Conservation (phyloP, 2,113 vertebrate species). For the Dipodomys spectabilis region DNA sequence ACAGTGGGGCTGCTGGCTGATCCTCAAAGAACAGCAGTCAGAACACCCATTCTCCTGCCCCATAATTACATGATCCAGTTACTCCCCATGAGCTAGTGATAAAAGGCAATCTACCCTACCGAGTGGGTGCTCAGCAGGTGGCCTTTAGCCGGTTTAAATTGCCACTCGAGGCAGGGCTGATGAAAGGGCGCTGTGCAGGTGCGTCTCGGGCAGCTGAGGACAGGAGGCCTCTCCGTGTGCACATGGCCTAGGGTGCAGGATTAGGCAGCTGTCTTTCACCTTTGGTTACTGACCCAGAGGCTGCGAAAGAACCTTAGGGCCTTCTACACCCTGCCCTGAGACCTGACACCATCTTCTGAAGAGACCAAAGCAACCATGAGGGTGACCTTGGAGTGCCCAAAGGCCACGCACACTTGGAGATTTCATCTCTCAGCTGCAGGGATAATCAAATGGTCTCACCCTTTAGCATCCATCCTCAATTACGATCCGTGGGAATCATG, state of each 20-base stretch:
- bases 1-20: slow-evolving; percentile 64
- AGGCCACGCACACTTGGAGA: background rate
- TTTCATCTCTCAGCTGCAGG: background rate
- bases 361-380: background rate
- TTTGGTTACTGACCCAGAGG: background rate
- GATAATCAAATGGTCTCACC: background rate
- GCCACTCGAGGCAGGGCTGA: slow-evolving; percentile 49
- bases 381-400: background rate
- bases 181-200: slow-evolving; percentile 51
- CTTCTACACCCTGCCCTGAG: background rate
- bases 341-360: background rate
- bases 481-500: background rate
- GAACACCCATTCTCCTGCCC: slow-evolving; percentile 56
- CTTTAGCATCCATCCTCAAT: background rate
- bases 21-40: slow-evolving; percentile 73
- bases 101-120: slow-evolving; percentile 64
- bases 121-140: slow-evolving; percentile 60
- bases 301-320: background rate
- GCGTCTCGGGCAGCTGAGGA: slow-evolving; percentile 4
- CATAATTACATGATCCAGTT: slow-evolving; percentile 66
- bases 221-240: background rate
- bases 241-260: background rate
- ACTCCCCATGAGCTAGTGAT: slow-evolving; percentile 32
- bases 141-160: slow-evolving; percentile 68
- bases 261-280: background rate